Base-by-base conservation (phyloP, 2,888 invertebrate species). In the Melanophora roralis region DNA sequence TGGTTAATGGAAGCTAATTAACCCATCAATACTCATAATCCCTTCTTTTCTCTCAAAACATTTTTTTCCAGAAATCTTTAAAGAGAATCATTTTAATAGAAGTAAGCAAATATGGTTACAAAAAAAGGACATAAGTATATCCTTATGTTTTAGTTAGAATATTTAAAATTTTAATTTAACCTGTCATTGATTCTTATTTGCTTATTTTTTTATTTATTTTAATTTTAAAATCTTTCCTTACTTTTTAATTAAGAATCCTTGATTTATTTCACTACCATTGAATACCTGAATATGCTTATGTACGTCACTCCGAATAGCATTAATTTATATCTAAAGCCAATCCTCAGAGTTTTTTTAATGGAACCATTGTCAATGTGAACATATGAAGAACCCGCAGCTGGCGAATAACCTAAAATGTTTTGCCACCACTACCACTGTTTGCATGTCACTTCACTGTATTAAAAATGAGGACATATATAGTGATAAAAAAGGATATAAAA, bases 311-410 rank as follows among this genome's bases (percentile, higher is more conserved):
- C n/a, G 57, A 71, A 77, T 21, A 38, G 49, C 77, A 77, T 53
- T 77, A 65, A 77, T 72, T 59, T 71, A 77, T 71, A 65, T 72
- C 71, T 65, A 65, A 77, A 77, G 65, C 65, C 77, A 71, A 65
- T 72, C 71, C 59, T 60, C 65, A 65, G 71, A 71, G 65, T 77
- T 65, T 51, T 71, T 36, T 43, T 59, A 69, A 71, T 59, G 23
- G 47, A 34, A 34, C 65, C 65, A 71, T 65, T 71, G 71, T 65
- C 59, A 71, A 36, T 71, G 43, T 51, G 57, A 51, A 74, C 59
- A 38, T 57, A 65, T 77, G 59, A 45, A 77, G 55, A 65, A 27
- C 64, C 64, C 65, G 27, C 69, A 69, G 12, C 27, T 38, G 40
- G 16, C 12, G 16, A 51, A 59, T 59, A 65, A 55, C 51, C 27